Evolutionary conservation across 2,797 vertebrate species (phyloP).

Genomic region (Graptemys geographica): DNA sequence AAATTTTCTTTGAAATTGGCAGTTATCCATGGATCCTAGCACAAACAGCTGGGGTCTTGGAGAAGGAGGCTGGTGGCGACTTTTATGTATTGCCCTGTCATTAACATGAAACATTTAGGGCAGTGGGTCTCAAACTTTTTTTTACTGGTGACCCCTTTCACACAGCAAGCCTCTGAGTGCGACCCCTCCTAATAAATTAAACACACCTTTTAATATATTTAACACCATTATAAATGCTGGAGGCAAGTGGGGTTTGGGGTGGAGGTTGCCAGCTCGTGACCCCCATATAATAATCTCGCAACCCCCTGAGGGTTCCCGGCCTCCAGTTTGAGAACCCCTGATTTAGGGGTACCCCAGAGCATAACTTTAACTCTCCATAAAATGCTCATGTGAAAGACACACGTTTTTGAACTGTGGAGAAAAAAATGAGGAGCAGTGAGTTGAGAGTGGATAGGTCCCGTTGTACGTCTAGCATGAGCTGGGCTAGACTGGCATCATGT

Average conservation of each 20-base stretch:
- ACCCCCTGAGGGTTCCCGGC: no score
- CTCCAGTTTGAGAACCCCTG: no score
- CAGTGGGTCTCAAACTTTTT: no score
- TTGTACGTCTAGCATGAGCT: slow-evolving; percentile 34
- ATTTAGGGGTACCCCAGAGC: neutral
- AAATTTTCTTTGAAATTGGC: neutral
- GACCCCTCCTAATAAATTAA: no score
- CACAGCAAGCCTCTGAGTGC: no score
- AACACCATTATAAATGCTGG: no score
- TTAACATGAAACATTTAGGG: neutral
- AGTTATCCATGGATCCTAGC: neutral
- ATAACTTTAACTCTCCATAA: neutral
- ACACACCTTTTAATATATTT: no score
- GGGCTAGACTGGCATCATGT: neutral
- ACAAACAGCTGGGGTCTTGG: neutral
- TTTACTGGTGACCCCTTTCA: no score
- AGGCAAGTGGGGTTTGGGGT: no score
- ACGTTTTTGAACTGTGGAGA: neutral
- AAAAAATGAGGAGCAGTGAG: neutral
- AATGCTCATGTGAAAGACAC: neutral
- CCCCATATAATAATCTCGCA: no score
- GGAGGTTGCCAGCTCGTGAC: no score
- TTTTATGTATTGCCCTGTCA: neutral
- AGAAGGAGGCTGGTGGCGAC: neutral
- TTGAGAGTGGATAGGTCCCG: slow-evolving; percentile 10